Base-by-base conservation (phyloP, 2,888 invertebrate species). In the Macaria notata region DNA sequence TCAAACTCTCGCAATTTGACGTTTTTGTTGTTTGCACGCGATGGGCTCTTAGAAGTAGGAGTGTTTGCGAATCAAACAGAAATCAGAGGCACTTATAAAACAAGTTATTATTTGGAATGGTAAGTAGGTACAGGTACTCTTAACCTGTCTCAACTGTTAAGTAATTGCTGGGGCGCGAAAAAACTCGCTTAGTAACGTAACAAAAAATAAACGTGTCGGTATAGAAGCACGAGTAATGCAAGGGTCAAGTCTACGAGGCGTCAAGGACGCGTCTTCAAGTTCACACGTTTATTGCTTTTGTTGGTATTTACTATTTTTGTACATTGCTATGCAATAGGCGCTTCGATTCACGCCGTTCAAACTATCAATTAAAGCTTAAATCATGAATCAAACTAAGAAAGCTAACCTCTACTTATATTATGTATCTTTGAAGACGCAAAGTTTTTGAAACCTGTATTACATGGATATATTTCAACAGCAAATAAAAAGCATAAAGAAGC, bases 261-360 rank as follows among this genome's bases (percentile, higher is more conserved):
- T 47, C 64, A 62, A 65, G 66, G 65, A 64, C 65, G 53, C 39
- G 31, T 42, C 44, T 57, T 61, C 66, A 68, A 68, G 65, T 62
- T 65, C 64, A 66, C 49, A 49, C 47, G 55, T 56, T 52, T 56
- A 51, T 53, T 39, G 54, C 46, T 47, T 55, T 53, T 46, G 53
- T 45, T 52, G 41, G 49, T 60, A 56, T 60, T 56, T 60, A 53
- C 44, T 47, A 50, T 50, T 60, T 56, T 54, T 49, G 8, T 43
- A 53, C n/a, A 42, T 46, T 49, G 29, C 49, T 57, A 31, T 31
- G 48, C 48, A 52, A 51, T 41, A 38, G 9, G 49, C 29, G 39
- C n/a, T 48, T 52, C 31, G 45, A 57, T 48, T 42, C 56, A 41
- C 1, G 38, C 6, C 38, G 5, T 38, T 19, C 19, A 19, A 19